These are phyloP conservation scores for Panulirus ornatus DNA, from an alignment of 1,140 invertebrate species.

Conservation along the genomic window DNA sequence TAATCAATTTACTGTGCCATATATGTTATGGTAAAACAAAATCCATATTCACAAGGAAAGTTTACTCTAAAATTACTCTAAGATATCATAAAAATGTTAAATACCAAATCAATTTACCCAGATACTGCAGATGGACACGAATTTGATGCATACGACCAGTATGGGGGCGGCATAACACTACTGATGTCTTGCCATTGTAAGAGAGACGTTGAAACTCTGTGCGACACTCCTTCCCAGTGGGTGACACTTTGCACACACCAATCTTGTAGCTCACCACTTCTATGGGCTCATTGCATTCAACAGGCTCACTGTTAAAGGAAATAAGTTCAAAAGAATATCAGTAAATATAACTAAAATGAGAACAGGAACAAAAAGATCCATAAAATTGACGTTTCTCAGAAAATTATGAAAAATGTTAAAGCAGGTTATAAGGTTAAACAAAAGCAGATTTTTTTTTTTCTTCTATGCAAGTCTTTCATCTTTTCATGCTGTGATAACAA, in stretches of 20 bases:
- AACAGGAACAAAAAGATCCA: too few relatives aligned
- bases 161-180: conserved; percentile 94
- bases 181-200: conserved; percentile 90
- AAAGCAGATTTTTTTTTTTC: too few relatives aligned
- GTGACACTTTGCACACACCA: conserved; percentile 94
- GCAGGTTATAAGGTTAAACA: not conserved
- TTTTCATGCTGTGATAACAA: too few relatives aligned
- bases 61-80: too few relatives aligned
- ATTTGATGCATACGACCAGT: conserved; percentile 99
- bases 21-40: too few relatives aligned
- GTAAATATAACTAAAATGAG: too few relatives aligned
- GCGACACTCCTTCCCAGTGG: conserved; percentile 92
- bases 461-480: too few relatives aligned
- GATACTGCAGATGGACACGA: conserved; percentile 97
- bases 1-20: too few relatives aligned
- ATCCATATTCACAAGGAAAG: too few relatives aligned
- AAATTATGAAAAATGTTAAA: not conserved
- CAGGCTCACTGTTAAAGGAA: conserved; percentile 83
- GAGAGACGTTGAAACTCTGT: conserved; percentile 94
- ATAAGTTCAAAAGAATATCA: not conserved
- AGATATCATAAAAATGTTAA: too few relatives aligned
- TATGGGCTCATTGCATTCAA: conserved; percentile 94
- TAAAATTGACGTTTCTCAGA: too few relatives aligned
- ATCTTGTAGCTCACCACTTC: conserved; percentile 97
- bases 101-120: conserved; percentile 87